phyloP scores from a whole-genome alignment of 2,113 vertebrate species.

The Lycaon pictus region DNA sequence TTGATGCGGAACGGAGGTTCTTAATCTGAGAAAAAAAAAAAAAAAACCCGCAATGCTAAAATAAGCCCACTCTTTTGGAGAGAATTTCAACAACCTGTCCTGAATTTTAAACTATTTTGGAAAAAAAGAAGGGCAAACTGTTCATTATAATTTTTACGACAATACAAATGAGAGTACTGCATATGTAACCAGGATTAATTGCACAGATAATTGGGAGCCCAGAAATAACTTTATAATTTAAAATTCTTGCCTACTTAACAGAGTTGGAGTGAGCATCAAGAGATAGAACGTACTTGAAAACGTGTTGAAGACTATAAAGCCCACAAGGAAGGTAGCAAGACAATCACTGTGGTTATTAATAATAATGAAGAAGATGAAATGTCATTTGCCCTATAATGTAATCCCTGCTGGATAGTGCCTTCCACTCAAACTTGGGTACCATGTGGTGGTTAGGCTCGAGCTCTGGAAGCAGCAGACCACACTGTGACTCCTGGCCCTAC shows the following conservation, averaged over 20 bases:
- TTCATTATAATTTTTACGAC: slow-evolving; percentile 79
- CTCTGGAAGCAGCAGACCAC: neutral
- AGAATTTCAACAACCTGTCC: slow-evolving; percentile 81
- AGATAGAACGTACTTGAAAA: slow-evolving; percentile 26
- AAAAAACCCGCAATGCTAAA: slow-evolving; percentile 64
- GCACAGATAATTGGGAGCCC: slow-evolving; percentile 78
- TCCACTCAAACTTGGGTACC: neutral
- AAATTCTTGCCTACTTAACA: slow-evolving; percentile 74
- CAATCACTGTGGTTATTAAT: neutral
- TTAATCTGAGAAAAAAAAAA: slow-evolving; percentile 71
- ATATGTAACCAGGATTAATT: slow-evolving; percentile 81
- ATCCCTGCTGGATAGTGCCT: neutral
- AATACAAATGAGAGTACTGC: slow-evolving; percentile 75
- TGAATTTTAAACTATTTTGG: slow-evolving; percentile 81
- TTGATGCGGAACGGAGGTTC: slow-evolving; percentile 72
- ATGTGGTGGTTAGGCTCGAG: neutral
- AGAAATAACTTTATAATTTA: slow-evolving; percentile 81
- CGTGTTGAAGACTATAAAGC: neutral
- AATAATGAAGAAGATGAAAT: slow-evolving; percentile 28
- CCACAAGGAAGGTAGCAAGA: slow-evolving; percentile 7
- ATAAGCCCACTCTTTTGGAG: slow-evolving; percentile 77
- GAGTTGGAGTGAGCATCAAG: slow-evolving; percentile 68
- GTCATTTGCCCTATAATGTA: neutral
- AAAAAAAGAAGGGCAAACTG: slow-evolving; percentile 73
- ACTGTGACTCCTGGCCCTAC: neutral